Evolutionary conservation across 2,888 invertebrate genomes (phyloP).

Genomic region (Bombylius major): DNA sequence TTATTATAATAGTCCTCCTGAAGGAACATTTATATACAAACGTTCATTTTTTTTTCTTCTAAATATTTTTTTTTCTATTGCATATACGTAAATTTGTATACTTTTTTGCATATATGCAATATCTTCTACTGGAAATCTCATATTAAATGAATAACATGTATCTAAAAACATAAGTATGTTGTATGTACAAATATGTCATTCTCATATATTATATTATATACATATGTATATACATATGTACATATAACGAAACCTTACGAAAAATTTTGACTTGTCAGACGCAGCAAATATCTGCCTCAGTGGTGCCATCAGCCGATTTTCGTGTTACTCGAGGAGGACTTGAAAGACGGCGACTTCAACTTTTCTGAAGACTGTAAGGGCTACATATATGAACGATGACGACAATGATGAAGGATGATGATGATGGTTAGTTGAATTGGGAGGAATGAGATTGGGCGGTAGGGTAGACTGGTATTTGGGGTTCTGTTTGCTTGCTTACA

Average conservation of each 20-base stretch:
- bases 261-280: constrained; percentile 3
- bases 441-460: no score
- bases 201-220: constrained; percentile 1
- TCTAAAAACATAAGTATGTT: not conserved
- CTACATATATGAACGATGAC: not conserved
- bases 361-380: not conserved
- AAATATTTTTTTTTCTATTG: no score
- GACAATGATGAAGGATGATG: no score
- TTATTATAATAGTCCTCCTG: not conserved
- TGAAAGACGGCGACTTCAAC: constrained; percentile 1
- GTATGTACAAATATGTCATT: not conserved
- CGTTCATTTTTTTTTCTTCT: no score
- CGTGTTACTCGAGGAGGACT: constrained; percentile 4
- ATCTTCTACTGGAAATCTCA: no score
- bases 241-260: constrained; percentile 6
- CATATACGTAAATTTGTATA: no score
- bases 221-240: constrained; percentile 1
- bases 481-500: no score
- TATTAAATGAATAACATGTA: no score
- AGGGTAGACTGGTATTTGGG: no score
- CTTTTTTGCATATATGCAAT: no score
- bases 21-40: not conserved
- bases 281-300: constrained; percentile 1
- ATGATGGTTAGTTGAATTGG: no score
- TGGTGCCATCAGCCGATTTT: constrained; percentile 7